These are phyloP conservation scores for Macrosteles quadrilineatus DNA, from an alignment of 1,140 invertebrate genomes.

Conservation along the genomic window DNA sequence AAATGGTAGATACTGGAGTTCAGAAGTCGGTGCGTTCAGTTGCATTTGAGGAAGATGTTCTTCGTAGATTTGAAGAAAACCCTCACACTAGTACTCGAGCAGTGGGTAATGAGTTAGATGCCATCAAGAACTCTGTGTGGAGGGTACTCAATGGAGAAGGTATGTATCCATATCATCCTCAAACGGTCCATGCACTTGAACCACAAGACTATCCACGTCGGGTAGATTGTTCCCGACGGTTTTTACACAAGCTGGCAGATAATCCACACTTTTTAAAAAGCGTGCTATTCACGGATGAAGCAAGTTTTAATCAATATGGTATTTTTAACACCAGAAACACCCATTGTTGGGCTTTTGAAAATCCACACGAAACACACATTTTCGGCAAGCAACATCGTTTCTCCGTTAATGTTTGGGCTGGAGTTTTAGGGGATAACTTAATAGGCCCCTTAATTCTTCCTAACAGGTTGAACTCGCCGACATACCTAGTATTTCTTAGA, in stretches of 20 bases:
- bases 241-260: background rate
- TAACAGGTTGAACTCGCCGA: conserved; percentile 31
- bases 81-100: background rate
- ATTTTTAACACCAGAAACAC: background rate
- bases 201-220: background rate
- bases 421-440: conserved; percentile 32
- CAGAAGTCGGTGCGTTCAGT: background rate
- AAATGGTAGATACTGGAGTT: background rate
- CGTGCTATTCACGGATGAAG: conserved; percentile 30
- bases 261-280: conserved; percentile 36
- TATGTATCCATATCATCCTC: background rate
- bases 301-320: background rate
- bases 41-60: background rate
- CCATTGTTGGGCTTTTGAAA: background rate
- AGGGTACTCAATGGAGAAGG: background rate
- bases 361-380: background rate
- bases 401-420: background rate
- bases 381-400: background rate
- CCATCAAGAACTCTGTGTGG: background rate
- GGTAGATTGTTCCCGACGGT: background rate
- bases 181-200: background rate
- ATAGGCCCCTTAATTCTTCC: conserved; percentile 48
- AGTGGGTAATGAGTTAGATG: background rate
- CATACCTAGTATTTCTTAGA: too few relatives aligned
- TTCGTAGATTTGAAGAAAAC: background rate